Evolutionary conservation across 2,113 vertebrate genomes (phyloP), one percentile per base, ranked within the genome.

Genomic region (Neolamprologus hecqui): DNA sequence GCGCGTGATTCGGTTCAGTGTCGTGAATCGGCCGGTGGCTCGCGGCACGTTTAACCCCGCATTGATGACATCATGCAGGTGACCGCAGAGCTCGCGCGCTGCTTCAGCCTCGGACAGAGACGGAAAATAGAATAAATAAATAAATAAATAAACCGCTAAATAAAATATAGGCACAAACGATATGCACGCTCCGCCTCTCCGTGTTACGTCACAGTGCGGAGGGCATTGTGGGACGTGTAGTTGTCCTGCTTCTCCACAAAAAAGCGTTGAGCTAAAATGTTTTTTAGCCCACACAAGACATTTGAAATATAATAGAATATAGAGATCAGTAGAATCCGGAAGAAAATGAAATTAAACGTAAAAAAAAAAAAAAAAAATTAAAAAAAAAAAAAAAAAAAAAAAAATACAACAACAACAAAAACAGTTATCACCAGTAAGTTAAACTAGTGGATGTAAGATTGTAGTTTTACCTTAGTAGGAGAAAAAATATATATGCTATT

Each of bases 11-110:
- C 6, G 45, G 80, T 23, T 55, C 47, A 12, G 49, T 45, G 53
- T 47, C 55, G 83, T 26, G 75, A 79, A 23, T 81, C 81, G 31
- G 35, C 9, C 14, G 21, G 21, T 35, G 40, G 9, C 45, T 21
- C 7, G 79, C 57, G 89, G 31, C 58, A 60, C 49, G 54, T 51
- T 83, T 37, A 58, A 80, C 85, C 89, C 89, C 85, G 84, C 86
- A 83, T 42, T 84, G 79, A 86, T 93, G 80, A 88, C 91, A 79
- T 94, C 94, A 96, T 92, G 60, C 90, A 92, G 92, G 92, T 95
- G 93, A 92, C 88, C 68, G 83, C 91, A 79, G 28, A 31, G 2
- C n/a, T 21, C 79, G 70, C 79, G 11, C 79, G 51, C 45, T 73
- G 9, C 35, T 47, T 47, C 73, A 9, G 57, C 35, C 65, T 47